phyloP scores from a whole-genome alignment of 2,888 invertebrate genomes.

The Anodontia alba region DNA sequence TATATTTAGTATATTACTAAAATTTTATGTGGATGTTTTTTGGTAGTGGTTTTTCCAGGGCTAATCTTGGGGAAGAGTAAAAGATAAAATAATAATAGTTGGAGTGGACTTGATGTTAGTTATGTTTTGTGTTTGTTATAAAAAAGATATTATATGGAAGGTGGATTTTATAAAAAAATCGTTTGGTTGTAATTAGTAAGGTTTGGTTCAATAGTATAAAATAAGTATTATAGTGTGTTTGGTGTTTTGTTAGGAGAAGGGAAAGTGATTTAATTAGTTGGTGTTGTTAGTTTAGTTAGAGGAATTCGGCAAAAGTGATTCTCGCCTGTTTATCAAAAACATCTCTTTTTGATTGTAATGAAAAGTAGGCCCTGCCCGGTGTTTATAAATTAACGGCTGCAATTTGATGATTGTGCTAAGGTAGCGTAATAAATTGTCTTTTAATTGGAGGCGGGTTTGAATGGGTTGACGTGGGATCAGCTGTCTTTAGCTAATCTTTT shows the following conservation, averaged over 20 bases:
- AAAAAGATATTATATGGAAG: no score
- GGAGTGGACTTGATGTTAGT: no score
- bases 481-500: conserved; percentile 29
- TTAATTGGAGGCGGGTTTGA: conserved; percentile 49
- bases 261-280: no score
- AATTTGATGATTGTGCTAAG: conserved; percentile 86
- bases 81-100: no score
- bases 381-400: conserved; percentile 74
- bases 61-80: conserved; percentile 31
- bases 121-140: no score
- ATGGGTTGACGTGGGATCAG: conserved; percentile 42
- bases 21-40: background rate
- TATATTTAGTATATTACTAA: conserved; percentile 6
- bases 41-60: conserved; percentile 14
- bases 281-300: conserved; percentile 30
- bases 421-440: conserved; percentile 50
- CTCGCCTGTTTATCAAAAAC: conserved; percentile 82
- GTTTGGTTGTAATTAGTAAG: background rate
- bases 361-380: conserved; percentile 76
- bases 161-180: background rate
- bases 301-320: conserved; percentile 76
- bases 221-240: conserved; percentile 22
- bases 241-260: no score
- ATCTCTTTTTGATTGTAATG: conserved; percentile 63
- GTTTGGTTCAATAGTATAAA: conserved; percentile 45